A percentile compares a stretch with the other conserved stretches of the same genome.
Evolutionary conservation across 2,888 invertebrate genomes (phyloP).

Genomic region (Amorpha juglandis): DNA sequence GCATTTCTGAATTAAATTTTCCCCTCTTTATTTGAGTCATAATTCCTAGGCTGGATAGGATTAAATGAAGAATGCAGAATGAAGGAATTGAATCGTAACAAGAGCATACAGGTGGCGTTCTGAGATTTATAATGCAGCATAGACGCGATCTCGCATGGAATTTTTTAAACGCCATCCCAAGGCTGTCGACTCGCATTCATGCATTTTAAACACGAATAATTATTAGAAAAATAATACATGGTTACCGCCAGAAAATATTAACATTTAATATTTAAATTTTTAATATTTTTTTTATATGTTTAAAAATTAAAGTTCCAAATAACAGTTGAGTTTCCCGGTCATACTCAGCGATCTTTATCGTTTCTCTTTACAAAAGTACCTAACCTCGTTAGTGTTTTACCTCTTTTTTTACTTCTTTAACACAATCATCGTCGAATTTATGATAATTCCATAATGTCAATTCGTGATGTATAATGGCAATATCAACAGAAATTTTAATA

Average conservation of each 20-base stretch:
- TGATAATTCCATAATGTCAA: not conserved
- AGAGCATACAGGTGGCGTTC: not conserved
- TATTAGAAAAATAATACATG: not conserved
- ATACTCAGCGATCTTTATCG: too few species aligned
- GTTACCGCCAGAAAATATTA: not conserved
- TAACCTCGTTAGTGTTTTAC: too few species aligned
- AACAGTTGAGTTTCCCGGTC: too few species aligned
- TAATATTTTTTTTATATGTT: too few species aligned
- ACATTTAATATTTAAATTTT: too few species aligned
- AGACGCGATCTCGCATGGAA: constrained; percentile 2
- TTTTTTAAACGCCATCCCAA: constrained; percentile 13
- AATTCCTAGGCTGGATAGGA: not conserved
- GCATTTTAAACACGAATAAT: constrained; percentile 12
- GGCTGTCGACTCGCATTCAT: constrained; percentile 22
- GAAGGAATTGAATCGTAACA: not conserved
- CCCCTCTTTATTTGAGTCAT: not conserved
- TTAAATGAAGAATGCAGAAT: too few species aligned
- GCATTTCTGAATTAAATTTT: not conserved
- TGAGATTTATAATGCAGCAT: constrained; percentile 2
- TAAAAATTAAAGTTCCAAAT: too few species aligned
- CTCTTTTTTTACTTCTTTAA: not conserved
- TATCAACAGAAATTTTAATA: not conserved
- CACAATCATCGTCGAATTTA: not conserved
- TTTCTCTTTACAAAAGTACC: too few species aligned
- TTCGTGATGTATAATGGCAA: too few species aligned